These are phyloP conservation scores for Oscheius sp. DNA, from an alignment of 2,888 invertebrate species.

Conservation along the genomic window DNA sequence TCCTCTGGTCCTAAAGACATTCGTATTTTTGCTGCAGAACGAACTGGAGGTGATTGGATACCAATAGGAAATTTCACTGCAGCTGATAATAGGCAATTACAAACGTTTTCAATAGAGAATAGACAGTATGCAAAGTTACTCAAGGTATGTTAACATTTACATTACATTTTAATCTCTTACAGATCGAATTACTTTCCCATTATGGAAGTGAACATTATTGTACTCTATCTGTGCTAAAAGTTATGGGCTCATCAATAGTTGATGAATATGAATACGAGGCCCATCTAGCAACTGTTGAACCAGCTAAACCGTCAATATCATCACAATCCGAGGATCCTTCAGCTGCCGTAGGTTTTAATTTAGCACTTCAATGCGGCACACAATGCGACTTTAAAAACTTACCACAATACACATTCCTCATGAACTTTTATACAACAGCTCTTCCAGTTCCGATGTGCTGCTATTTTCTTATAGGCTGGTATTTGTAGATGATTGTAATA, in stretches of 20 bases:
- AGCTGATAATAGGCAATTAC: conserved; percentile 38
- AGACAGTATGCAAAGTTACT: conserved; percentile 85
- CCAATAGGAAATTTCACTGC: conserved; percentile 81
- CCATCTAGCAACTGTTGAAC: neutral
- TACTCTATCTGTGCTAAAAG: conserved; percentile 91
- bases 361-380: no score
- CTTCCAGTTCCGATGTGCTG: no score
- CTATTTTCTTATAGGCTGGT: no score
- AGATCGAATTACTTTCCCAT: conserved; percentile 86
- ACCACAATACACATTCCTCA: no score
- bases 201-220: conserved; percentile 97
- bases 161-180: conserved; percentile 34
- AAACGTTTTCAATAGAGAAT: conserved; percentile 74
- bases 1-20: conserved; percentile 94
- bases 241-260: conserved; percentile 83
- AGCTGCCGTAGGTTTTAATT: no score
- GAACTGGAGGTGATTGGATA: conserved; percentile 91
- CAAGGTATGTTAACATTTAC: conserved; percentile 75
- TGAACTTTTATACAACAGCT: no score
- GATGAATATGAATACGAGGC: conserved; percentile 71
- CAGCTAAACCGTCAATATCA: no score
- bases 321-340: no score
- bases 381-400: no score
- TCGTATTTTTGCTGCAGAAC: conserved; percentile 82
- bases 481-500: no score